These are phyloP conservation scores for Lateolabrax maculatus DNA, from an alignment of 2,797 vertebrate species.

Conservation along the genomic window DNA sequence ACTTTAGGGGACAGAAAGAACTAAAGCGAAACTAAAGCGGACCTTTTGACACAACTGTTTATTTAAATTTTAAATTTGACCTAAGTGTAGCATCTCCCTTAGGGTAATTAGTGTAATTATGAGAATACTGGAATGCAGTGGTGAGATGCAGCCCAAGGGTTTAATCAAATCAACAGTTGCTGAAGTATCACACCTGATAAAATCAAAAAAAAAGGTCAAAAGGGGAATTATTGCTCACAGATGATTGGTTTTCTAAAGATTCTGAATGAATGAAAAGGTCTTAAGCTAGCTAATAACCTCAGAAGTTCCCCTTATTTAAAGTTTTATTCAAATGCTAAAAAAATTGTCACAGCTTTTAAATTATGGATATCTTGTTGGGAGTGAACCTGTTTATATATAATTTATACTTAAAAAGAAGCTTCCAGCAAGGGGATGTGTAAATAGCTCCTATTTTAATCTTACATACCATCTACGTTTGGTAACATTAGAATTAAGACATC, in stretches of 20 bases:
- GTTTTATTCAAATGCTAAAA: conserved; percentile 10
- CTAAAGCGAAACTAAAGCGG: conserved; percentile 22
- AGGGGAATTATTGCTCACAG: conserved; percentile 32
- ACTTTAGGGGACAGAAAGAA: neutral
- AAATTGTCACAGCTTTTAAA: neutral
- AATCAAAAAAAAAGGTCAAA: conserved; percentile 62
- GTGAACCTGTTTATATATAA: conserved; percentile 21
- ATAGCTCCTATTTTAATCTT: neutral
- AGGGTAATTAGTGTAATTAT: conserved; percentile 68
- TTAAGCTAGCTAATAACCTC: conserved; percentile 23
- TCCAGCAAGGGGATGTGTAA: conserved; percentile 19
- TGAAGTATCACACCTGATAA: conserved; percentile 58
- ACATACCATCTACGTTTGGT: conserved; percentile 6
- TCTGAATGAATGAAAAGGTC: conserved; percentile 47
- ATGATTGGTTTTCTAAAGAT: conserved; percentile 52
- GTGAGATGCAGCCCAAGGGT: conserved; percentile 53
- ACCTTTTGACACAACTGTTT: conserved; percentile 41
- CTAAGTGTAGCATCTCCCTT: conserved; percentile 47
- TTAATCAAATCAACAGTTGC: conserved; percentile 62
- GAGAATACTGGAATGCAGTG: conserved; percentile 51
- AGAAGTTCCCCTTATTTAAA: conserved; percentile 10
- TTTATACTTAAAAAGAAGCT: conserved; percentile 27
- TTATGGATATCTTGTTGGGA: conserved; percentile 19
- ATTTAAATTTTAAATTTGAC: conserved; percentile 56
- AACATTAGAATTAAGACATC: conserved; percentile 6